A percentile compares a stretch with the other conserved stretches of the same genome.
phyloP scores from a whole-genome alignment of 1,140 invertebrate species.

The Octopus bimaculoides region DNA sequence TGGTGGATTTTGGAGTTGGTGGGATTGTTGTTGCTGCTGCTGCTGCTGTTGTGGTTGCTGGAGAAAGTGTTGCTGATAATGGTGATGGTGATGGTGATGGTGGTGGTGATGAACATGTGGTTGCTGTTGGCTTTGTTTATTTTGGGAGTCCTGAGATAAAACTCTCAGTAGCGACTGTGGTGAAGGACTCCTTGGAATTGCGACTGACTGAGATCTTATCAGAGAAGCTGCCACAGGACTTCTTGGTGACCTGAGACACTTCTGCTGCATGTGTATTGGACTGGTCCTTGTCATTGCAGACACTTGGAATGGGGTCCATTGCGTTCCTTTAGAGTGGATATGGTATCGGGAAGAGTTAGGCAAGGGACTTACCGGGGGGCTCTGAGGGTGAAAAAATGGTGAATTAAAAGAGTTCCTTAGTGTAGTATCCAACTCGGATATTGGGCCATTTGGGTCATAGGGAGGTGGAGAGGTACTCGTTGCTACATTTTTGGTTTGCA shows the following conservation, averaged over 20 bases:
- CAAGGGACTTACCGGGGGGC: neutral
- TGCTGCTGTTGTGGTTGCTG: neutral
- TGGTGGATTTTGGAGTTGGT: neutral
- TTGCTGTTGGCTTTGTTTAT: neutral
- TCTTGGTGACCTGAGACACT: neutral
- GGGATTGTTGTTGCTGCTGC: neutral
- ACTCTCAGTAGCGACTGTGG: neutral
- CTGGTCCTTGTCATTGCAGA: neutral
- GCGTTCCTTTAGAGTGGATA: neutral
- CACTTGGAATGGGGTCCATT: neutral
- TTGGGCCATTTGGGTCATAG: neutral
- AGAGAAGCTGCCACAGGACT: neutral
- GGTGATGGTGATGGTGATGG: neutral
- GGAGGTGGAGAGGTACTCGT: neutral
- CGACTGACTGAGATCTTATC: neutral
- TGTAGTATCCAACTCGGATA: neutral
- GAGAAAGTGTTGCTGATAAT: neutral
- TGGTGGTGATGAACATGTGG: neutral
- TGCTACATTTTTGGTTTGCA: neutral
- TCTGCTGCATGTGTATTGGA: slow-evolving; percentile 1
- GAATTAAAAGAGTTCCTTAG: neutral
- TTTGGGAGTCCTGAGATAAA: neutral
- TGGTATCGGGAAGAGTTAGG: neutral
- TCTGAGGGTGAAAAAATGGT: neutral
- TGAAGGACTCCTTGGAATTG: neutral